Evolutionary conservation across 30 jellyfish, hydroid and myxozoan species (phyloP), one percentile per base, ranked within the genome.

Genomic region (Mastigias papua): DNA sequence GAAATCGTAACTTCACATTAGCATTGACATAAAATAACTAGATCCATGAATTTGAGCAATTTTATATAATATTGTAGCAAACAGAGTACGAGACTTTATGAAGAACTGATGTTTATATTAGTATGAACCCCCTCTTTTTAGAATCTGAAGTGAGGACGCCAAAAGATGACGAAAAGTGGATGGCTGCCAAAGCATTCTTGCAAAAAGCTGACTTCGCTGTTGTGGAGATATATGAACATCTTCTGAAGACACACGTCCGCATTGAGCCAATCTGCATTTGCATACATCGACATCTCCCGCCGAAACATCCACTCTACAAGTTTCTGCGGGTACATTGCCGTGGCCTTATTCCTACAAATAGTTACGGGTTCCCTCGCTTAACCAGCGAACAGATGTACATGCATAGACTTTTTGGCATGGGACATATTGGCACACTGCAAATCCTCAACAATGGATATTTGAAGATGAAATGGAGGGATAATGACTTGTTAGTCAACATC

Each of bases 351-450:
- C 90, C 90, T 21, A 81, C 88, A 5, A 89, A 89, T 51, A 89
- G 83, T 66, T 89, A 89, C 51, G 97, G 97, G 1, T 80, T 89
- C 31, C 97, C 97, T 33, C 84, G 77, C 57, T 86, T 89, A 60
- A 81, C 93, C 65, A 74, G 72, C 27, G 97, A 89, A 70, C 34
- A 31, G 10, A 69, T 58, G 81, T 94, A 94, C 73, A 84, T 81
- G 96, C 98, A 90, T 74, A 48, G 82, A 33, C 42, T 94, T 77
- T 94, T 94, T 84, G 95, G 89, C 31, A 82, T 94, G 96, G 98
- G 98, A 22, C 97, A 94, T 67, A 62, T 74, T 23, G 98, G 98
- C 1, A 82, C 98, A 62, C 65, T 80, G 22, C 28, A 48, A 34
- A 51, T 89, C 26, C 80, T 94, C 37, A 94, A 94, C 48, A 82